These are phyloP conservation scores for Alcedo quadribrachys DNA, from an alignment of 2,797 vertebrate genomes.

Conservation along the genomic window DNA sequence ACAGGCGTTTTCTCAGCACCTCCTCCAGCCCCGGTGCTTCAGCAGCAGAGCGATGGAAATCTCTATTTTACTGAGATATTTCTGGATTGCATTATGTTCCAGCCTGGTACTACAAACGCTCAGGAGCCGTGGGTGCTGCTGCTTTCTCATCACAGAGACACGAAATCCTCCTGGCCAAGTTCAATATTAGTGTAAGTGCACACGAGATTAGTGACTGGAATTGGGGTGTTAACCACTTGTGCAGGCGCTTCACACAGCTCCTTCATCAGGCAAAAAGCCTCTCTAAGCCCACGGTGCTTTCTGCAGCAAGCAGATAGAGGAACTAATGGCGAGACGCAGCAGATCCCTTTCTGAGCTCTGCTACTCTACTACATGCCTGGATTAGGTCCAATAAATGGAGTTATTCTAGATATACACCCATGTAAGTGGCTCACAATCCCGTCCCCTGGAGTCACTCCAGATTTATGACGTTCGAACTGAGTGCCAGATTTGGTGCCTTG, in stretches of 20 bases:
- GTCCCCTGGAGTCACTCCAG: conserved; percentile 49
- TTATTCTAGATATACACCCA: conserved; percentile 56
- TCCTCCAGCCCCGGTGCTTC: conserved; percentile 1
- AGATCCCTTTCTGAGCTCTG: conserved; percentile 10
- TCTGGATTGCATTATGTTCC: conserved; percentile 20
- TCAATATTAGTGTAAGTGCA: conserved; percentile 40
- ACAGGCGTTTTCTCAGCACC: conserved; percentile 6
- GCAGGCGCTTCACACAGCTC: background rate
- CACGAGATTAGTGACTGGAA: conserved; percentile 3
- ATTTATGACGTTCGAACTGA: background rate
- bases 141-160: conserved; percentile 36
- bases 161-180: background rate
- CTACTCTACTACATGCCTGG: conserved; percentile 54
- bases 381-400: conserved; percentile 49
- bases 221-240: conserved; percentile 19
- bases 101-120: conserved; percentile 1
- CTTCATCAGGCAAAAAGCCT: conserved; percentile 35
- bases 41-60: conserved; percentile 51
- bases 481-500: conserved; percentile 18
- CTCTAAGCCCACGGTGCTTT: conserved; percentile 12
- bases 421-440: conserved; percentile 48
- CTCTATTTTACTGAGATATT: conserved; percentile 29
- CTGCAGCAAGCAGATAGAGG: background rate
- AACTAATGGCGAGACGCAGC: background rate
- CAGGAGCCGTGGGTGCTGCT: conserved; percentile 14